phyloP scores from a whole-genome alignment of 2,888 invertebrate genomes.

The Coelinius sp. region DNA sequence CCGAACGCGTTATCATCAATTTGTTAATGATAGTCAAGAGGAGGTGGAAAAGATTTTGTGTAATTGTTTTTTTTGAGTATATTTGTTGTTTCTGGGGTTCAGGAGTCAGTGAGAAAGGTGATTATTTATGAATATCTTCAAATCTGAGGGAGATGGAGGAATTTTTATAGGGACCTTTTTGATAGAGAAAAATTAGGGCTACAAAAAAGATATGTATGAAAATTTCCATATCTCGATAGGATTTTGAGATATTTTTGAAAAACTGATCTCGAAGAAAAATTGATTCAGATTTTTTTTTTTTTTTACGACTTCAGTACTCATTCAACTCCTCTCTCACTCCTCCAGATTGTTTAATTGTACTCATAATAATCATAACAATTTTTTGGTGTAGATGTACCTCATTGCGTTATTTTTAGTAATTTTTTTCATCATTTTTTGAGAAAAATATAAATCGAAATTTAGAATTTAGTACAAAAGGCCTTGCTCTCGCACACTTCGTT shows the following conservation, averaged over 20 bases:
- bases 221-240: no score
- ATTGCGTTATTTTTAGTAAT: background rate
- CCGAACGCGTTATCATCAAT: background rate
- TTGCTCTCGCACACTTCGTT: constrained; percentile 39
- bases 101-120: no score
- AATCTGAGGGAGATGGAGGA: no score
- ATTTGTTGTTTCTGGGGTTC: background rate
- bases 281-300: background rate
- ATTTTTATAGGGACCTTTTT: no score
- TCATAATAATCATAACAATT: background rate
- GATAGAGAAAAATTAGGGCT: no score
- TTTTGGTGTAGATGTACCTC: background rate
- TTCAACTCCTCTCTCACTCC: background rate
- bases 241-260: no score
- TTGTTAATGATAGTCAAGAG: background rate
- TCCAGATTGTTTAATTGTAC: background rate
- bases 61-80: background rate
- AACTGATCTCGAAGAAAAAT: no score
- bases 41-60: background rate
- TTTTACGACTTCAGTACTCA: background rate
- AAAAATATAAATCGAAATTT: constrained; percentile 52
- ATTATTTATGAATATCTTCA: no score
- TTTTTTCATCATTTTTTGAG: constrained; percentile 37
- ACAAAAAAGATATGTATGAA: no score
- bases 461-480: constrained; percentile 53